phyloP scores from a whole-genome alignment of 2,797 vertebrate species.

The Adrianichthys oophorus region DNA sequence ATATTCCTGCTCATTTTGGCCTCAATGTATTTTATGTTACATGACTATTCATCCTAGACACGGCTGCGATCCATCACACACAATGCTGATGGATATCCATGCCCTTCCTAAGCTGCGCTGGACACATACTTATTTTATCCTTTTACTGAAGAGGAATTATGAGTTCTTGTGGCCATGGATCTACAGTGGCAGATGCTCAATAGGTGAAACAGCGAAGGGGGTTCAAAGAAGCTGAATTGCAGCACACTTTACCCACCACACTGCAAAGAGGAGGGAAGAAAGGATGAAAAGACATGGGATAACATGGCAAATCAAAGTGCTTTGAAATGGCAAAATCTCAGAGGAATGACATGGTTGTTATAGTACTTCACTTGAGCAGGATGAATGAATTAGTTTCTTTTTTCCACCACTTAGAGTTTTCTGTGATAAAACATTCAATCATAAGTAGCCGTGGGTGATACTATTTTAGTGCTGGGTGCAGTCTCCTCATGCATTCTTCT shows the following conservation, averaged over 20 bases:
- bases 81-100: constrained; percentile 74
- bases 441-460: constrained; percentile 73
- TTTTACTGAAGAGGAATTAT: constrained; percentile 73
- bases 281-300: constrained; percentile 63
- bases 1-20: constrained; percentile 72
- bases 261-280: constrained; percentile 52
- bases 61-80: constrained; percentile 71
- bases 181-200: constrained; percentile 66
- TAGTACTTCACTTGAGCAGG: constrained; percentile 74
- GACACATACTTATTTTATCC: constrained; percentile 81
- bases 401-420: constrained; percentile 71
- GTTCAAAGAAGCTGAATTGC: constrained; percentile 73
- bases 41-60: constrained; percentile 77
- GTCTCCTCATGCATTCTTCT: constrained; percentile 68
- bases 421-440: constrained; percentile 79
- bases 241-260: constrained; percentile 60
- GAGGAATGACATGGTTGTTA: constrained; percentile 78
- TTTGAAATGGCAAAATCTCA: constrained; percentile 67
- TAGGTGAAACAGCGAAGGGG: constrained; percentile 67
- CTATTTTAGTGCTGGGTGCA: constrained; percentile 73
- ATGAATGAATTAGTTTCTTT: constrained; percentile 80
- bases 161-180: constrained; percentile 65
- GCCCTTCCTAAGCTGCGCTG: constrained; percentile 74
- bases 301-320: constrained; percentile 76
- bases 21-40: constrained; percentile 74